Evolutionary conservation across 2,113 vertebrate genomes (phyloP).

Genomic region (Scartelaos histophorus): DNA sequence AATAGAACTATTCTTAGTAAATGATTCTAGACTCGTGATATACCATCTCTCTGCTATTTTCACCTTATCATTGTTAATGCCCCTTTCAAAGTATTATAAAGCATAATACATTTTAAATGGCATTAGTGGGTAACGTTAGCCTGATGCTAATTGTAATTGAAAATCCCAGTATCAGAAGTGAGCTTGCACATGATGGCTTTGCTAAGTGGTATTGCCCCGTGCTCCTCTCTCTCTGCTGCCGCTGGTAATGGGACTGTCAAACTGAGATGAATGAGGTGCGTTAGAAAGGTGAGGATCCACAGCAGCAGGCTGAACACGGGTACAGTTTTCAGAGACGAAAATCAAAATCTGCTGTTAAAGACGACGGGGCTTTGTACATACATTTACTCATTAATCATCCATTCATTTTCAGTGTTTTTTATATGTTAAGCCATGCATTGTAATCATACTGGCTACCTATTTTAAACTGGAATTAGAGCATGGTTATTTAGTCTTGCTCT

Average conservation of each 20-base stretch:
- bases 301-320: background rate
- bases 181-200: constrained; percentile 45
- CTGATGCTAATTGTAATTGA: constrained; percentile 47
- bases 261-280: constrained; percentile 69
- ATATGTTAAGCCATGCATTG: background rate
- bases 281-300: constrained; percentile 55
- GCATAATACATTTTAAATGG: background rate
- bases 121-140: constrained; percentile 31
- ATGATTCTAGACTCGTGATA: background rate
- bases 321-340: constrained; percentile 29
- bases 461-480: background rate
- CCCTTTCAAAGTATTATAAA: constrained; percentile 9
- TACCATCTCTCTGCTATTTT: background rate
- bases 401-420: background rate
- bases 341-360: constrained; percentile 14
- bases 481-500: background rate
- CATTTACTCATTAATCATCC: background rate
- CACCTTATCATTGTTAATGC: constrained; percentile 1
- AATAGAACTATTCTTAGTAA: constrained; percentile 12
- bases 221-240: constrained; percentile 65
- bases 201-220: constrained; percentile 61
- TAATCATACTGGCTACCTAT: background rate
- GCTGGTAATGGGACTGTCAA: constrained; percentile 74
- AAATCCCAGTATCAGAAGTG: constrained; percentile 23
- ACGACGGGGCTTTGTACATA: background rate